Evolutionary conservation across 1,140 invertebrate genomes (phyloP), one percentile per base, ranked within the genome.

Genomic region (Drosophila ironensis): DNA sequence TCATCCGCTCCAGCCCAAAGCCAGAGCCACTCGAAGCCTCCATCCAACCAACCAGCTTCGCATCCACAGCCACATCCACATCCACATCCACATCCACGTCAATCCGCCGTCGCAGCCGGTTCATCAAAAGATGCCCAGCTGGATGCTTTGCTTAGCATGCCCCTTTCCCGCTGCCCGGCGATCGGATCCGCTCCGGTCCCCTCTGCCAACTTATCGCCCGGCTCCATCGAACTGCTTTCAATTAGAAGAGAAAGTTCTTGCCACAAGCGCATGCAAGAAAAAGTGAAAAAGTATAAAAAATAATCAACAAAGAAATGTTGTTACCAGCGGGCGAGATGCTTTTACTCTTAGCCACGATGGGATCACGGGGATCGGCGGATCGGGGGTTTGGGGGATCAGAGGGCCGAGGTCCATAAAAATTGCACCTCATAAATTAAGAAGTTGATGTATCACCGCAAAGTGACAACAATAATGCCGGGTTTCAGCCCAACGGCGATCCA

Each of bases 241-340:
- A 87, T 87, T 87, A 87, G 81, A 87, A 87, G 81, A 87, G 81
- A 87, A 87, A 87, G 81, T 87, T 87, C 82, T 87, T 81, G 77
- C 82, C 72, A 72, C 81, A 76, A 73, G 70, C 70, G 57, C 45
- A 71, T 50, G 45, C 64, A 44, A 66, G 60, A 82, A 82, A 84
- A 84, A 84, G 80, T 86, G 74, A 84, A 78, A 84, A 81, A 48
- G 51, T 22, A 76, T 37, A 53, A 9, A 45, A 61, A 68, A 63
- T 63, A 63, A 63, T 48, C 67, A 44, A 70, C 37, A 72, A 53
- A 53, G 46, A 76, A 69, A 61, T 56, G 60, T 71, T 71, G 68
- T 60, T 41, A 38, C 66, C 70, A 40, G 44, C 22, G 51, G 48
- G 40, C 61, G 30, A 54, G 66, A 70, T 70, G 72, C 59, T 76